Evolutionary conservation across 2,888 invertebrate genomes (phyloP).

Genomic region (Zhuqinia jingwanae): DNA sequence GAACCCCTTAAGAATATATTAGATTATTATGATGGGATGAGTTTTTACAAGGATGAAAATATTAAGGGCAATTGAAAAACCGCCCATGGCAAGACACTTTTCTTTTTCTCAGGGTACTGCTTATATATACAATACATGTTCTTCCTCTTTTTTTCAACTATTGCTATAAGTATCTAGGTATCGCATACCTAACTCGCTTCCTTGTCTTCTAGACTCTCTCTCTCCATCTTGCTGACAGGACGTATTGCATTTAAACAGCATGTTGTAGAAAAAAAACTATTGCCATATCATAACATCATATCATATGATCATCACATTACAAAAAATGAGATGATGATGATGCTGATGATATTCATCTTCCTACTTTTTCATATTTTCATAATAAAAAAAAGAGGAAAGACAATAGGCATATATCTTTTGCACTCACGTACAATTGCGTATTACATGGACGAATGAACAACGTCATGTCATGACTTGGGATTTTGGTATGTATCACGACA

Average conservation of each 20-base stretch:
- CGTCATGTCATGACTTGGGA: not conserved
- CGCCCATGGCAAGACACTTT: conserved; percentile 56
- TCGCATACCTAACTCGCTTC: too few species aligned
- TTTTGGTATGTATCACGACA: conserved; percentile 17
- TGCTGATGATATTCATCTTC: not conserved
- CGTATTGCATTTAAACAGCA: not conserved
- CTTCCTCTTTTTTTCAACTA: not conserved
- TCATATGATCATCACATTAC: conserved; percentile 14
- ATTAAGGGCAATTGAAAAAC: conserved; percentile 62
- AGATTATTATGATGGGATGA: not conserved
- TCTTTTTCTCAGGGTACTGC: not conserved
- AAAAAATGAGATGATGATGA: conserved; percentile 8
- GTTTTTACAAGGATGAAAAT: conserved; percentile 54
- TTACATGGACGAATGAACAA: conserved; percentile 27
- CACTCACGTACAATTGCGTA: conserved; percentile 37
- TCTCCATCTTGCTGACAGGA: conserved; percentile 51
- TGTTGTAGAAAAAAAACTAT: not conserved
- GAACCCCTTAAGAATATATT: not conserved
- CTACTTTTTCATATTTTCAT: too few species aligned
- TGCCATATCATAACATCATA: conserved; percentile 1
- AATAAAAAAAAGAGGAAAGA: conserved; percentile 17
- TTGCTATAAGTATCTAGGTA: not conserved
- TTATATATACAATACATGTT: too few species aligned
- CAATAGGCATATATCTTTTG: conserved; percentile 16
- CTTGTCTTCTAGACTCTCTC: too few species aligned